Evolutionary conservation across 2,797 vertebrate genomes (phyloP).

Genomic region (Basileuterus tristriatus): DNA sequence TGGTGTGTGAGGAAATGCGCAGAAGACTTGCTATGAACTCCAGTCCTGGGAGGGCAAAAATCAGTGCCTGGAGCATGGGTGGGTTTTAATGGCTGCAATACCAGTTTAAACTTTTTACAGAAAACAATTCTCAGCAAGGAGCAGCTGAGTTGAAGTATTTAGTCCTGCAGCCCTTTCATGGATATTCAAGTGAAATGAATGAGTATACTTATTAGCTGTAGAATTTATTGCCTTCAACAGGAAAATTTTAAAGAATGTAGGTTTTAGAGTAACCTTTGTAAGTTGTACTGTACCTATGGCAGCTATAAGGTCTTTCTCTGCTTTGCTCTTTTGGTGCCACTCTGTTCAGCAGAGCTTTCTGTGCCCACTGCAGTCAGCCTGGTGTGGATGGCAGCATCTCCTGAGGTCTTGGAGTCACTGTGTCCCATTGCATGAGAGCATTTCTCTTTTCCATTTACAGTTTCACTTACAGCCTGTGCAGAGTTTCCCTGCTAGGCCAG

Average conservation of each 20-base stretch:
- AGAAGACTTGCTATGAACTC: neutral
- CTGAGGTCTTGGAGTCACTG: neutral
- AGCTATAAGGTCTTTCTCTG: neutral
- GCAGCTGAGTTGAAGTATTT: neutral
- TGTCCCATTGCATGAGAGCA: neutral
- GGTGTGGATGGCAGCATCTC: neutral
- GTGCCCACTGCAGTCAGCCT: neutral
- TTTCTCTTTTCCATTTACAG: constrained; percentile 51
- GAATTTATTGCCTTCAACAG: neutral
- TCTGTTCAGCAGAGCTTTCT: neutral
- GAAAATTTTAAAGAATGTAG: neutral
- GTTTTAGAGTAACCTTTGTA: neutral
- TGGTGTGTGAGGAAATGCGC: neutral
- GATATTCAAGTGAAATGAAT: neutral
- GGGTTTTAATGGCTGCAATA: neutral
- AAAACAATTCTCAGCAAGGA: neutral
- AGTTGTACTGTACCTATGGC: neutral
- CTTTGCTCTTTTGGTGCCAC: neutral
- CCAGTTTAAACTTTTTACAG: neutral
- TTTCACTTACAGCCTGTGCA: neutral
- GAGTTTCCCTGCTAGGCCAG: constrained; percentile 8
- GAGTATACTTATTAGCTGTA: neutral
- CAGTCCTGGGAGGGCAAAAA: neutral
- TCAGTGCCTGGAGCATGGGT: neutral
- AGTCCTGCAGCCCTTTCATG: constrained; percentile 7